Conservation (phyloP, 1,140 invertebrate genomes). For the Drosophila chauvacae region DNA sequence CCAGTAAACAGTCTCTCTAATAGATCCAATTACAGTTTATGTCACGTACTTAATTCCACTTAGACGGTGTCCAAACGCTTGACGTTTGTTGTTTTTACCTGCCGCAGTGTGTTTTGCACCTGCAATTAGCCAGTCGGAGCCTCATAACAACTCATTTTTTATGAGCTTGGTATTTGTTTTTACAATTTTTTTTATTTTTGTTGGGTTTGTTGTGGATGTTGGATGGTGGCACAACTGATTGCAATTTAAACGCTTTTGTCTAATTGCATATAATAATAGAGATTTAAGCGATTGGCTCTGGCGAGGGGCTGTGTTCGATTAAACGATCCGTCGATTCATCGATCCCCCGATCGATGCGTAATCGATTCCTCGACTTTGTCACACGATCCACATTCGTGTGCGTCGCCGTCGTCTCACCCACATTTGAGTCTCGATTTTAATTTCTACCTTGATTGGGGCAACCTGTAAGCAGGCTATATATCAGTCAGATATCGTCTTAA, state of each 20-base stretch:
- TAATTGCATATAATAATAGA: slow-evolving; percentile 77
- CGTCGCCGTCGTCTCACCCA: slow-evolving; percentile 34
- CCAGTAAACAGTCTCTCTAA: slow-evolving; percentile 62
- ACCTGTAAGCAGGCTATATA: slow-evolving; percentile 71
- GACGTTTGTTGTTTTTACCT: slow-evolving; percentile 45
- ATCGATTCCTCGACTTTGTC: slow-evolving; percentile 62
- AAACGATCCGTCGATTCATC: slow-evolving; percentile 24
- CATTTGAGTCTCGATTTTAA: slow-evolving; percentile 4
- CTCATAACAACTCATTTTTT: slow-evolving; percentile 74
- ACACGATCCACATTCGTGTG: slow-evolving; percentile 69
- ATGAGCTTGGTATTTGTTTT: slow-evolving; percentile 51
- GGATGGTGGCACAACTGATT: slow-evolving; percentile 53
- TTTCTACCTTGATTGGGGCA: slow-evolving; percentile 49
- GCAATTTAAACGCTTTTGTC: slow-evolving; percentile 74
- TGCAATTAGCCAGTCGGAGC: slow-evolving; percentile 74
- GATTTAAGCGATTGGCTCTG: slow-evolving; percentile 37
- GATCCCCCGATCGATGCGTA: slow-evolving; percentile 46
- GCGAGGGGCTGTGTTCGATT: slow-evolving; percentile 4
- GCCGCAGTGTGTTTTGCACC: slow-evolving; percentile 56
- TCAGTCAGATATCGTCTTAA: slow-evolving; percentile 67
- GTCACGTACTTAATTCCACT: slow-evolving; percentile 81
- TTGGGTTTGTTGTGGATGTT: slow-evolving; percentile 24
- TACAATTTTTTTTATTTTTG: slow-evolving; percentile 30
- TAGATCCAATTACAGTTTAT: slow-evolving; percentile 76
- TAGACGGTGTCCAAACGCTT: slow-evolving; percentile 70